Base-by-base conservation (phyloP, 2,888 invertebrate species). In the Platycnemis pennipes region DNA sequence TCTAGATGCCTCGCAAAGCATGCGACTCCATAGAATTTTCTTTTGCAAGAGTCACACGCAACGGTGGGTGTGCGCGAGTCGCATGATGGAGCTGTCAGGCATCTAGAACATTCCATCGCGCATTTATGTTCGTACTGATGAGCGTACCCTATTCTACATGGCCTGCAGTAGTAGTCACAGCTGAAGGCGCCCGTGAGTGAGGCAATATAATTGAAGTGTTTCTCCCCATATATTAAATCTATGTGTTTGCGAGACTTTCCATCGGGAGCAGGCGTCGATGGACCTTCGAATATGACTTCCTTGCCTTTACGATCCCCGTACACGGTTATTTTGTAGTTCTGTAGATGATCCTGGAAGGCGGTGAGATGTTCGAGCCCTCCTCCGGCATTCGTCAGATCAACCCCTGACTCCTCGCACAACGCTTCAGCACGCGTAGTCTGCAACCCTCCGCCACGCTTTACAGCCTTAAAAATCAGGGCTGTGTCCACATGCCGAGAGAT, bases 101-200 rank as follows among this genome's bases (percentile, higher is more conserved):
- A 49, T 49, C 49, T 49, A 16, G 49, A 16, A 49, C 49, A 49
- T 16, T 49, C 49, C 8, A 16, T 11, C 49, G n/a, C n/a, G n/a
- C 49, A 56, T 56, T 56, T 56, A 22, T 56, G 56, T 19, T 13
- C 56, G 56, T 56, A 56, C 22, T 7, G 56, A 45, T 49, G 4
- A 8, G 4, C 5, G 53, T 22, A 94, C 2, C 56, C 26, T 11
- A 53, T 46, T 37, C 69, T 56, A 31, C 94, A 63, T 13, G 8
- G 31, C 3, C 94, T 26, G 42, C 94, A 94, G 94, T 94, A 94
- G 37, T 63, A 94, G 37, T n/a, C 13, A 5, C 45, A 77, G 37
- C 44, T 49, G 42, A 94, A 94, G 44, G 94, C 94, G 13, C 44
- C 94, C 31, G 49, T 86, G 7, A 94, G 46, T 22, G 94, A 46